Evolutionary conservation across 1,140 invertebrate genomes (phyloP).

Genomic region (Drosophila lacteicornis): DNA sequence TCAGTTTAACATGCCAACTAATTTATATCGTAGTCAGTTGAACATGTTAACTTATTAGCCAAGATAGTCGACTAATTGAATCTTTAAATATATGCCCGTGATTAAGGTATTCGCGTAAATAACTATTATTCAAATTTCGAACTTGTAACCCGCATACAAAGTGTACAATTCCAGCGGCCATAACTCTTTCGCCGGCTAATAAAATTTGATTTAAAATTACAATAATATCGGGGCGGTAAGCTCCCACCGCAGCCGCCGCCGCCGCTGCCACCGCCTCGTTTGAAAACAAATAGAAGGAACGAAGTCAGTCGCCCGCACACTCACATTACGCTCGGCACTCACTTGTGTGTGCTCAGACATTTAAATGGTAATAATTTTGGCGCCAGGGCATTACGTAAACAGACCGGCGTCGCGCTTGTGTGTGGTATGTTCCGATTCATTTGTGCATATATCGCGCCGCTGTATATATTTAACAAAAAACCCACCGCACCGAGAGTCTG

Average conservation of each 20-base stretch:
- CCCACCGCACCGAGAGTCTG: slow-evolving; percentile 38
- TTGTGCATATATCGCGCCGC: slow-evolving; percentile 15
- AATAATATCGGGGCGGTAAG: slow-evolving; percentile 18
- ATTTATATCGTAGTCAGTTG: slow-evolving; percentile 8
- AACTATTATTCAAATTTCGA: slow-evolving; percentile 32
- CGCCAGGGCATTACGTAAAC: slow-evolving; percentile 75
- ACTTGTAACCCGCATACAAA: slow-evolving; percentile 34
- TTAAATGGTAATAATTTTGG: slow-evolving; percentile 77
- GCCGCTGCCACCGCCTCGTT: neutral
- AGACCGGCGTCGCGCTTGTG: slow-evolving; percentile 45
- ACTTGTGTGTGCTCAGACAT: slow-evolving; percentile 54
- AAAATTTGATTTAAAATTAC: slow-evolving; percentile 42
- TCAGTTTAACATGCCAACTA: slow-evolving; percentile 10
- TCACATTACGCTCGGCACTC: slow-evolving; percentile 36
- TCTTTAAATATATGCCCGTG: slow-evolving; percentile 9
- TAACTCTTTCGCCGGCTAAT: slow-evolving; percentile 37
- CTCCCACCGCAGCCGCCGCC: neutral
- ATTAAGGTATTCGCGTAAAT: slow-evolving; percentile 22
- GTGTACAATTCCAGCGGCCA: slow-evolving; percentile 8
- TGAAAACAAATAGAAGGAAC: slow-evolving; percentile 15
- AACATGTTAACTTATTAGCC: slow-evolving; percentile 20
- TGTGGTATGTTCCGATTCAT: slow-evolving; percentile 25
- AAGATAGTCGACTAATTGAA: slow-evolving; percentile 24
- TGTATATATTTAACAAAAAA: slow-evolving; percentile 14
- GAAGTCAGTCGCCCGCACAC: slow-evolving; percentile 28